Evolutionary conservation across 2,797 vertebrate species (phyloP), one percentile per base, ranked within the genome.

Genomic region (Poeciliopsis paucimaculata): DNA sequence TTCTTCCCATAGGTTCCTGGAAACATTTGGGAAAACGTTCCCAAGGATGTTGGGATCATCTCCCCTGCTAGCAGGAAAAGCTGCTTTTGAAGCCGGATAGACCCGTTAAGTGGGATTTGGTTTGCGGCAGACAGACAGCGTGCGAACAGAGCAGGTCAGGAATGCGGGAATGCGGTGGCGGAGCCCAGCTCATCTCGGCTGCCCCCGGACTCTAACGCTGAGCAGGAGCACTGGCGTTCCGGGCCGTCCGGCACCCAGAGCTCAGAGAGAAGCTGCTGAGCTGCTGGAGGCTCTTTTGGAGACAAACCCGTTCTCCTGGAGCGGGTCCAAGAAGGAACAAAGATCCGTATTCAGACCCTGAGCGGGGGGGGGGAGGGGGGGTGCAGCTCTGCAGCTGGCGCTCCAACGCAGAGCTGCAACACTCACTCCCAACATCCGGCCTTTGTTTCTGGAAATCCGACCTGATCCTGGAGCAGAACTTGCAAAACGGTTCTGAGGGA

Each of bases 321-420:
- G 36, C 75, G 75, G 62, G 85, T 93, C 93, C 90, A 95, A 91
- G 75, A 72, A 91, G 68, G 92, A 94, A 95, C 93, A 95, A 94
- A 90, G 93, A 88, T 92, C 86, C 88, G 91, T 90, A 95, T 93
- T 93, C 88, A 87, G 93, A 87, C 79, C 79, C 91, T 81, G 91
- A 92, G 92, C 87, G 90, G 83, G 87, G 79, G 90, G 26, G 90
- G 91, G 92, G 92, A 87, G 90, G 83, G 87, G 79, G 90, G 26
- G 90, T 77, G 91, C 87, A 92, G 91, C 92, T 91, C 89, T 82
- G 91, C 91, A 92, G 90, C 88, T 93, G 90, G 84, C 53, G 87
- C 85, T 73, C 81, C 66, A 51, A 87, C 66, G 81, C 86, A 75
- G 88, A 75, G 53, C 60, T 34, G 55, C 23, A 34, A 12, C 45